A percentile compares a stretch with the other conserved stretches of the same genome.
phyloP scores from a whole-genome alignment of 1,140 invertebrate species.

The Ctenoplectra terminalis region DNA sequence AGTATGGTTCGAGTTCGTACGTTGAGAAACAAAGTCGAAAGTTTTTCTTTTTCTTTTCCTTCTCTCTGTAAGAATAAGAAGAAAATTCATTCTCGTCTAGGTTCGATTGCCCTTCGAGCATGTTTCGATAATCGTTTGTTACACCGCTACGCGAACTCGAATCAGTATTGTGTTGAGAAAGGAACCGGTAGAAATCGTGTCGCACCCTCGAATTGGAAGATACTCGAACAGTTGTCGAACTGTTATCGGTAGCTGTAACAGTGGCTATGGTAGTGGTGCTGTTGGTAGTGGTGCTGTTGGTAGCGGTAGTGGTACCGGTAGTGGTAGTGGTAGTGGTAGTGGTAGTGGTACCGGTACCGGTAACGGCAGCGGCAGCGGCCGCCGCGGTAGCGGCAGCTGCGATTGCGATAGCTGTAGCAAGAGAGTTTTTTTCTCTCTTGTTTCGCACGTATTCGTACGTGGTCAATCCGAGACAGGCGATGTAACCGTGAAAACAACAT shows the following conservation, averaged over 20 bases:
- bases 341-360: background rate
- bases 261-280: background rate
- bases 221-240: background rate
- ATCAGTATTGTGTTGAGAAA: background rate
- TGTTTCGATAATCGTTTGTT: background rate
- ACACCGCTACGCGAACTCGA: background rate
- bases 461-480: slow-evolving; percentile 91
- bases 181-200: background rate
- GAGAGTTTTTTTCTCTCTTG: slow-evolving; percentile 79
- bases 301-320: background rate
- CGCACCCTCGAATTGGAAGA: background rate
- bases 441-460: slow-evolving; percentile 94
- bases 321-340: background rate
- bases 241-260: background rate
- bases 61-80: too few relatives aligned
- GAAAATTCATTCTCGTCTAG: background rate
- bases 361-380: background rate
- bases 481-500: slow-evolving; percentile 95
- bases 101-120: background rate
- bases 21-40: slow-evolving; percentile 78
- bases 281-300: background rate
- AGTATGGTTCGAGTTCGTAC: slow-evolving; percentile 67
- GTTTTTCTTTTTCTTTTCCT: slow-evolving; percentile 68
- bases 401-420: background rate
- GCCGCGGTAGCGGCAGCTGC: slow-evolving; percentile 50